Evolutionary conservation across 2,797 vertebrate genomes (phyloP).

Genomic region (Pampus argenteus): DNA sequence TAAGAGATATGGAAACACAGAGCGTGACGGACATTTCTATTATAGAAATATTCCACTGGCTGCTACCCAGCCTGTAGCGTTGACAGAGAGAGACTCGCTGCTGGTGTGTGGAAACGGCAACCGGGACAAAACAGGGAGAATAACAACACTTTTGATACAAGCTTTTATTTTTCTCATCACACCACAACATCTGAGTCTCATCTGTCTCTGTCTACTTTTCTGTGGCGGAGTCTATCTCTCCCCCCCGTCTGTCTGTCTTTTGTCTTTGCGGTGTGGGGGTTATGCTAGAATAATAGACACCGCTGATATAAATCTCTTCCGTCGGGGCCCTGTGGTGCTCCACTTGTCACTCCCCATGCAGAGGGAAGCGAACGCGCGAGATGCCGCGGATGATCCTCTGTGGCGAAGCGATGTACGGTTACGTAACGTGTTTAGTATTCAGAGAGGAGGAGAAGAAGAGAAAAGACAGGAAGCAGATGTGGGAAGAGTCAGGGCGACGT

Average conservation of each 20-base stretch:
- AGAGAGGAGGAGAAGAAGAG: slow-evolving; percentile 42
- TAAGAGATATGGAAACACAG: slow-evolving; percentile 63
- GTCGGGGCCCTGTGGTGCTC: slow-evolving; percentile 47
- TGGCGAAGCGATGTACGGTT: slow-evolving; percentile 49
- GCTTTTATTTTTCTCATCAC: slow-evolving; percentile 47
- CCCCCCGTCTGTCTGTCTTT: not conserved
- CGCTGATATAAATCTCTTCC: slow-evolving; percentile 60
- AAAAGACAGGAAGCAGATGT: slow-evolving; percentile 33
- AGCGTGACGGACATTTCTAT: slow-evolving; percentile 78
- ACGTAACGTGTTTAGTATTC: slow-evolving; percentile 70
- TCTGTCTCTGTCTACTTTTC: slow-evolving; percentile 36
- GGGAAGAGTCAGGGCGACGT: slow-evolving; percentile 30
- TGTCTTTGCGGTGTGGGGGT: slow-evolving; percentile 30
- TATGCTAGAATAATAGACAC: slow-evolving; percentile 48
- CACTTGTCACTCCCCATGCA: slow-evolving; percentile 65
- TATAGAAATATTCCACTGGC: slow-evolving; percentile 60
- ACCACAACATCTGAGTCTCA: slow-evolving; percentile 28
- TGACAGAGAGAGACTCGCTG: slow-evolving; percentile 16
- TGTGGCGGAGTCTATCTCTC: slow-evolving; percentile 5
- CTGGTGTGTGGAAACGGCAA: slow-evolving; percentile 19
- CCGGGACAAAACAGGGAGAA: slow-evolving; percentile 33
- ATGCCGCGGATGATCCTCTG: slow-evolving; percentile 61
- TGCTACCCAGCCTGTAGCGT: slow-evolving; percentile 35
- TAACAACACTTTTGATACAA: slow-evolving; percentile 31
- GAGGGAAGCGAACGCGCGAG: slow-evolving; percentile 62